Conservation (phyloP, 2,888 invertebrate genomes). For the Philopedon plagiatum region DNA sequence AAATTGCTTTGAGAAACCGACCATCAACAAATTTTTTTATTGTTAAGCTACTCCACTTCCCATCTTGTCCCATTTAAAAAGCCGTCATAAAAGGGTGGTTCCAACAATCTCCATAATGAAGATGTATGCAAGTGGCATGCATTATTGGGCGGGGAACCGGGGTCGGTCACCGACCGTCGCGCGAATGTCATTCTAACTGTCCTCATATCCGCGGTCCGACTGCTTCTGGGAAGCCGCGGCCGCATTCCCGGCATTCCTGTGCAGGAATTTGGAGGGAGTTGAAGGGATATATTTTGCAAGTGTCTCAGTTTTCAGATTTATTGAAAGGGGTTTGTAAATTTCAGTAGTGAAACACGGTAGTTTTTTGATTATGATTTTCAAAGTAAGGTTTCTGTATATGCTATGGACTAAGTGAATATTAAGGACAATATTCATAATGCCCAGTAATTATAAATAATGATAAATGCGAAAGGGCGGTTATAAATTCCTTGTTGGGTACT, state of each 20-base stretch:
- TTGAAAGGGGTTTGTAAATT: background rate
- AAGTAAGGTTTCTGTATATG: no score
- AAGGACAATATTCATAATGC: no score
- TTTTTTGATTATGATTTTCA: no score
- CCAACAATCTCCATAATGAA: background rate
- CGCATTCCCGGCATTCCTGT: constrained; percentile 62
- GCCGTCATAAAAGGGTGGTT: background rate
- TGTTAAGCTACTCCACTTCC: no score
- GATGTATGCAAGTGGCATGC: constrained; percentile 33
- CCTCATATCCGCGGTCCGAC: constrained; percentile 68
- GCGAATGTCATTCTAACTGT: constrained; percentile 68
- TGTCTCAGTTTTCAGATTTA: background rate
- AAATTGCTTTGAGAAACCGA: no score
- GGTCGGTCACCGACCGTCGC: constrained; percentile 70
- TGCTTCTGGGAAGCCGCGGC: constrained; percentile 70
- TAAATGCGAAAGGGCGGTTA: no score
- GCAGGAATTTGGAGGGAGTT: constrained; percentile 25
- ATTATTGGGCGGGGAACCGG: constrained; percentile 42
- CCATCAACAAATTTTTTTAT: no score
- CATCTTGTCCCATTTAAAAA: no score
- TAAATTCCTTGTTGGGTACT: no score
- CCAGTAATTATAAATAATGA: no score
- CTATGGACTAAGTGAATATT: no score
- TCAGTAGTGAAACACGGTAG: no score
- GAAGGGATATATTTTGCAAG: constrained; percentile 1